Base-by-base conservation (phyloP, 92 coral and sea anemone genomes). In the Galaxea fascicularis region DNA sequence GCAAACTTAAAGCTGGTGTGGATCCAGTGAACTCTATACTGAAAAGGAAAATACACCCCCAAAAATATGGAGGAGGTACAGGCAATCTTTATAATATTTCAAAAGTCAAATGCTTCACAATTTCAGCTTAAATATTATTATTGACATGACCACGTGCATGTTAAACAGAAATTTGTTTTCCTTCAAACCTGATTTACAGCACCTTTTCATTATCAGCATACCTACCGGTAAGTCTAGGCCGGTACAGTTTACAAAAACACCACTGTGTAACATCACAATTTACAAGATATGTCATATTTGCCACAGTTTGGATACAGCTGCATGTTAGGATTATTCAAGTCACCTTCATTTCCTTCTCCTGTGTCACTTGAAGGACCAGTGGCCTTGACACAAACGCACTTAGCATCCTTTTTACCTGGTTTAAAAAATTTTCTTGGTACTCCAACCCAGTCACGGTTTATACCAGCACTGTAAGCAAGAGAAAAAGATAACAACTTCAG, bases 401-500 rank as follows among this genome's bases (percentile, higher is more conserved):
- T 85, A 51, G 90, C 71, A 28, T 85, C 84, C 85, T 66, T 80
- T 56, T 71, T 81, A 49, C 96, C 96, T 27, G 96, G 96, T 75
- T 93, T 93, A 79, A 90, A 93, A 72, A 78, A 53, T 77, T 30
- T 87, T 71, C 96, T 76, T 68, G 96, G 96, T 41, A 93, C 96
- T 74, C 96, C 96, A 26, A 39, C 94, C 96, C 96, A 93, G 41
- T 82, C 87, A 17, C 96, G 83, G 10, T 74, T 82, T 54, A 93
- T 93, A 4, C 96, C 96, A 71, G 92, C 96, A 88, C 96, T 93
- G 64, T 13, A 77, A 16, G 1, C 31, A 39, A 56, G 5, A 21
- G 21, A 0, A 41, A 62, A 77, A 56, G 6, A 4, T 24, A 25
- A 49, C 35, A 4, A 46, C 13, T 58, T 41, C n/a, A 31, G 14